phyloP scores from a whole-genome alignment of 2,113 vertebrate species.

The Hyperoodon ampullatus region DNA sequence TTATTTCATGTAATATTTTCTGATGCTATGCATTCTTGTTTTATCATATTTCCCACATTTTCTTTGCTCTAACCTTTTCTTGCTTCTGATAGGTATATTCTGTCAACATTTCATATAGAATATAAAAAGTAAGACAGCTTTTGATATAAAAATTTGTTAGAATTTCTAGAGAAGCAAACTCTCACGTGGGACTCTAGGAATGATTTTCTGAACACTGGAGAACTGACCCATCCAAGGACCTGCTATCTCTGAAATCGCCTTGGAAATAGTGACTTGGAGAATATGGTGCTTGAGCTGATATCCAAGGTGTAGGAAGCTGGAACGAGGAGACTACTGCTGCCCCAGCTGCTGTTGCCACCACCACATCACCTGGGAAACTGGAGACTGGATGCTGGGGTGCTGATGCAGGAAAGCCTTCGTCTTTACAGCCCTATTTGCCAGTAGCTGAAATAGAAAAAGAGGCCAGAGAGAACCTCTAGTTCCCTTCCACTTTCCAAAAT shows the following conservation, averaged over 20 bases:
- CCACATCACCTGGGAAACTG: fast-evolving
- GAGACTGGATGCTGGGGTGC: no score
- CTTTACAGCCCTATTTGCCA: not conserved
- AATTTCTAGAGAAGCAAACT: not conserved
- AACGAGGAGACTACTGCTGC: not conserved
- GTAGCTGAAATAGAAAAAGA: not conserved
- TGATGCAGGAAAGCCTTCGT: not conserved
- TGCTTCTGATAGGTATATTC: not conserved
- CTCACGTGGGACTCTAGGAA: not conserved
- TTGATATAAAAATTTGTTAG: not conserved
- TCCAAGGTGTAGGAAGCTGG: not conserved
- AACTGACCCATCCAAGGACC: not conserved
- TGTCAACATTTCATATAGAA: not conserved
- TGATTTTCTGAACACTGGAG: not conserved
- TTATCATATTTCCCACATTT: not conserved
- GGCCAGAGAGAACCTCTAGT: not conserved
- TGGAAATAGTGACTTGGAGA: not conserved
- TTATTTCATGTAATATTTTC: not conserved
- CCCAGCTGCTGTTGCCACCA: no score
- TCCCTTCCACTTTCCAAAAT: not conserved
- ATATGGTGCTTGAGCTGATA: not conserved
- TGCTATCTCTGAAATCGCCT: not conserved
- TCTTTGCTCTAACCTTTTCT: not conserved
- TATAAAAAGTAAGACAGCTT: not conserved
- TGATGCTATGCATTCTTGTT: not conserved